Base-by-base conservation (phyloP, 2,888 invertebrate species). In the Peribatodes rhomboidaria region DNA sequence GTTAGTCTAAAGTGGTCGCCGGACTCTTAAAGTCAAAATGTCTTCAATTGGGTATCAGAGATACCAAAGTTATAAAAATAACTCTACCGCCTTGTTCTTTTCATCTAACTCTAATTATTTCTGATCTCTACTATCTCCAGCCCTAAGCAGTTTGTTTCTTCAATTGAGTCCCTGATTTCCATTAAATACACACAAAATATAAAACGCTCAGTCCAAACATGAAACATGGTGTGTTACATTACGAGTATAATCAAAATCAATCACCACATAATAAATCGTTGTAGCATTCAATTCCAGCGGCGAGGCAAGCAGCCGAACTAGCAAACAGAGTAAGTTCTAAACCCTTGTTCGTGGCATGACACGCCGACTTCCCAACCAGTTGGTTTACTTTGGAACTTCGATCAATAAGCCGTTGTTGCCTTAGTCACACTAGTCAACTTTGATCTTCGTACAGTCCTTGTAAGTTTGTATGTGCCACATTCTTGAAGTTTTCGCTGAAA, bases 331-430 rank as follows among this genome's bases (percentile, higher is more conserved):
- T 54, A 64, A 64, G 50, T 65, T 60, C 8, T 22, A 31, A 22
- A 44, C 65, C 59, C 63, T 55, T 65, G 65, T 65, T 60, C 65
- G 44, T 39, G 55, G 65, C 60, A 60, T 65, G 65, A 65, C 59
- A 59, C 65, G 65, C 65, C 41, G 56, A 57, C 60, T 65, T 64
- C 59, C 60, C 31, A 60, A 54, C 41, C 54, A 52, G 65, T 55
- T 22, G 59, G 65, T 56, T 65, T 57, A 65, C 65, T 65, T 65
- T 37, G 33, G 4, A 65, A 65, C 65, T 65, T 22, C 27, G 60
- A 60, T 56, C 65, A 13, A 60, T 60, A 56, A 47, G 31, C 53
- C 20, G 49, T 47, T 33, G 56, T 49, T 44, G 42, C 20, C 11
- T 47, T 18, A 56, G 49, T 57, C 53, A 58, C 63, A 58, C 53